Percentiles rank a stretch among this genome's conserved stretches.
These are phyloP conservation scores for Spodoptera exigua DNA, from an alignment of 2,888 invertebrate species.

Conservation along the genomic window DNA sequence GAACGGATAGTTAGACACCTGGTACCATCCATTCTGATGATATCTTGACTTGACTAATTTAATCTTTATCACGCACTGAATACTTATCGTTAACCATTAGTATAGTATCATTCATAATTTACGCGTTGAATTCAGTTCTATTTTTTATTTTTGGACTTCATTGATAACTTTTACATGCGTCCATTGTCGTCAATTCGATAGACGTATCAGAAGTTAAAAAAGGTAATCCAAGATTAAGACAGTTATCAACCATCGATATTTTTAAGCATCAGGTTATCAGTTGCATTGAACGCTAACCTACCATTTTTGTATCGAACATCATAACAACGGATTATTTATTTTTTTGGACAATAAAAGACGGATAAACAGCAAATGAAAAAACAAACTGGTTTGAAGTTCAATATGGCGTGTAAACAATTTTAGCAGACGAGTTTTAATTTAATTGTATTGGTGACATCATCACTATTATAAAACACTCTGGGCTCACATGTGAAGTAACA, in stretches of 20 bases:
- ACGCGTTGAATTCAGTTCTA: no score
- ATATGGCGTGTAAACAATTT: conserved; percentile 59
- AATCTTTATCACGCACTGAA: no score
- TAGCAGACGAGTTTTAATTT: conserved; percentile 51
- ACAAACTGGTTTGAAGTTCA: conserved; percentile 69
- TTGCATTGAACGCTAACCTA: conserved; percentile 40
- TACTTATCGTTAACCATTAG: no score
- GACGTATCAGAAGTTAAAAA: conserved; percentile 28
- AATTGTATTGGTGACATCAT: conserved; percentile 72
- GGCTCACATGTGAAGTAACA: conserved; percentile 47
- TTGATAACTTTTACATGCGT: no score
- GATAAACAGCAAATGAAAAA: conserved; percentile 61
- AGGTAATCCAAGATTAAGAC: conserved; percentile 41
- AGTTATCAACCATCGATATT: conserved; percentile 42
- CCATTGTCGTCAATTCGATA: conserved; percentile 3
- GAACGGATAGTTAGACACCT: conserved; percentile 21
- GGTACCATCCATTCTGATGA: conserved; percentile 21
- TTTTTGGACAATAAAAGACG: conserved; percentile 47
- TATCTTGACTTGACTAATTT: conserved; percentile 19
- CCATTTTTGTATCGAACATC: conserved; percentile 36
- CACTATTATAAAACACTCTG: conserved; percentile 59
- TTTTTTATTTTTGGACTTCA: no score
- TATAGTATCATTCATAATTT: no score
- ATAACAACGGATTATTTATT: conserved; percentile 44
- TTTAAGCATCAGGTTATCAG: conserved; percentile 48